A percentile compares a stretch with the other conserved stretches of the same genome.
These are phyloP conservation scores for Chironomus riparius DNA, from an alignment of 2,888 invertebrate species.

Conservation along the genomic window DNA sequence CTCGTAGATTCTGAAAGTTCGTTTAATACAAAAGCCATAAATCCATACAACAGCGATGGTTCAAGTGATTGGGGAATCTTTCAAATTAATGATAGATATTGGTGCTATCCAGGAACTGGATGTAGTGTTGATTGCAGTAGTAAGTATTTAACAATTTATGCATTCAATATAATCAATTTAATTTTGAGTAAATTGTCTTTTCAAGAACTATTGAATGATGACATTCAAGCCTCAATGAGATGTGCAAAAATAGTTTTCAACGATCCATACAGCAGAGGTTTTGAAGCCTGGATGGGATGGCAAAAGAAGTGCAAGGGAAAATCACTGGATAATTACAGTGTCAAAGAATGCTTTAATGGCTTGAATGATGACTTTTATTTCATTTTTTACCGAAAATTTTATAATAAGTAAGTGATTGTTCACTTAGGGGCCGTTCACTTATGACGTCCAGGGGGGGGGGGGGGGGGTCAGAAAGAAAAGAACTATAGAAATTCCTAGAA, in stretches of 20 bases:
- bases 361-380: too few relatives aligned
- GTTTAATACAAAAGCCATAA: neutral
- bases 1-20: conserved; percentile 44
- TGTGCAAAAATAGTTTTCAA: conserved; percentile 55
- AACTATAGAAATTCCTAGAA: too few relatives aligned
- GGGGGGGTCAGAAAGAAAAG: too few relatives aligned
- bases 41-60: conserved; percentile 42
- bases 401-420: too few relatives aligned
- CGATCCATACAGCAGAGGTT: neutral
- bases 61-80: conserved; percentile 54
- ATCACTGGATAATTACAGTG: neutral
- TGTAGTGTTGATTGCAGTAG: conserved; percentile 66
- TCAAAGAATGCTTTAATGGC: too few relatives aligned
- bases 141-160: too few relatives aligned
- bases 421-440: too few relatives aligned
- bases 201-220: conserved; percentile 55
- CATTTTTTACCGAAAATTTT: too few relatives aligned
- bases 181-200: too few relatives aligned
- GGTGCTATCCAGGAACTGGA: conserved; percentile 54
- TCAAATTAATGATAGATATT: conserved; percentile 62
- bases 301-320: neutral
- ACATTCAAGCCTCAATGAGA: conserved; percentile 53
- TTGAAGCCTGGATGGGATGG: neutral
- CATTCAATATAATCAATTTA: too few relatives aligned
- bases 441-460: too few relatives aligned